Base-by-base conservation (phyloP, 2,888 invertebrate species). In the Caenorhabditis wallacei region DNA sequence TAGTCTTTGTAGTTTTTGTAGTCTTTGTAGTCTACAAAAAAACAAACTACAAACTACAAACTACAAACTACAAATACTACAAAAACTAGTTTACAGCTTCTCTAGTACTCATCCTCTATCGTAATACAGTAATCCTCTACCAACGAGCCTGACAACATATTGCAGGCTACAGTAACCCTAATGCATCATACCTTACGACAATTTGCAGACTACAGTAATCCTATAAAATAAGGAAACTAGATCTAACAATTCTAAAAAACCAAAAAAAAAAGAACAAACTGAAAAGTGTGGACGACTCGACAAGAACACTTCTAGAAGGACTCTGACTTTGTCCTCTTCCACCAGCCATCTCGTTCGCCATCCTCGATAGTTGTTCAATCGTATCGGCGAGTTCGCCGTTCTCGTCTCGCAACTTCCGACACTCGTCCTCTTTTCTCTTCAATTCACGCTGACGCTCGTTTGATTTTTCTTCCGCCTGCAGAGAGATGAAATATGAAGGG, bases 361-460 rank as follows among this genome's bases (percentile, higher is more conserved):
- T 80, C 18, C 43, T 76, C 30, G 84, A 75, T 7, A 85, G 71
- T 26, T 76, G 63, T 51, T 72, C 82, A 11, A 85, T 51, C n/a
- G 74, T 71, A 63, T 84, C 84, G 53, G 56, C 59, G 24, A 82
- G 68, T 56, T 84, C 84, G 40, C 80, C 75, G 54, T 82, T 81
- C n/a, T 83, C 75, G 46, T 87, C 87, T 24, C 78, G 78, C 40
- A 79, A 40, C 69, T 81, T 76, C 63, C 81, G 59, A 61, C 69
- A 82, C 51, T 84, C 83, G n/a, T 83, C 83, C 22, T 80, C 74
- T 26, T 64, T 75, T 68, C 51, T 48, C 59, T 76, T 74, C 66
- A 83, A 59, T 20, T 80, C 75, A 7, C 80, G 83, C 53, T 59
- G 63, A 1, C 68, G 75, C 30, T 80, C 83, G 63, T 75, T 64